Base-by-base conservation (phyloP, 2,888 invertebrate species). In the Limenitis camilla region DNA sequence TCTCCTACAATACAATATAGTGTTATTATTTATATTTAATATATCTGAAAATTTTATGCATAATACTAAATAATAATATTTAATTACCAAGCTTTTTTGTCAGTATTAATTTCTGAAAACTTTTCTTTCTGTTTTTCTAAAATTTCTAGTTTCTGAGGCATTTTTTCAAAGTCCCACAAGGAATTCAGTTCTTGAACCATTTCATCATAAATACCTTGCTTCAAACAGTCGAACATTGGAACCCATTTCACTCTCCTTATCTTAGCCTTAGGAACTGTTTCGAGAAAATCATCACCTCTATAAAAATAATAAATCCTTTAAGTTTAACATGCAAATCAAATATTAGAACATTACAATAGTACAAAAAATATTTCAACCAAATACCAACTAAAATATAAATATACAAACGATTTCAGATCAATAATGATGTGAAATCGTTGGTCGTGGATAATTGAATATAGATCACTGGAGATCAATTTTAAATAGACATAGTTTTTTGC, bases 81-180 rank as follows among this genome's bases (percentile, higher is more conserved):
- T 11, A 10, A 6, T 61, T 68, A 82, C 82, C 82, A 82, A 51
- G 73, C 58, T 6, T 42, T 51, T 58, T 65, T 67, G 28, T 71
- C 69, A 31, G 66, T 59, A 60, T 73, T 71, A 5, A 72, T 59
- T 43, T 83, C 78, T 40, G 62, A 57, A 66, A 72, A 84, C 60
- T 81, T 85, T 58, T 81, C 81, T 52, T 74, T 81, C 61, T 84
- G 87, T 53, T 78, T 78, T 58, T 83, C 81, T 36, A 85, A 65
- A 40, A 69, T 59, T 58, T 80, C 81, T 36, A 84, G 61, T 61
- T 85, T 88, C 38, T 73, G 68, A 9, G 74, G 68, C 76, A 88
- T 82, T 53, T 80, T 75, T 63, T 88, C 87, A 60, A 78, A 78
- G 53, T 78, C 70, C 88, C 88, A 88, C 84, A 88, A 81, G 4